phyloP scores from a whole-genome alignment of 2,797 vertebrate genomes.

The Urocyon cinereoargenteus region DNA sequence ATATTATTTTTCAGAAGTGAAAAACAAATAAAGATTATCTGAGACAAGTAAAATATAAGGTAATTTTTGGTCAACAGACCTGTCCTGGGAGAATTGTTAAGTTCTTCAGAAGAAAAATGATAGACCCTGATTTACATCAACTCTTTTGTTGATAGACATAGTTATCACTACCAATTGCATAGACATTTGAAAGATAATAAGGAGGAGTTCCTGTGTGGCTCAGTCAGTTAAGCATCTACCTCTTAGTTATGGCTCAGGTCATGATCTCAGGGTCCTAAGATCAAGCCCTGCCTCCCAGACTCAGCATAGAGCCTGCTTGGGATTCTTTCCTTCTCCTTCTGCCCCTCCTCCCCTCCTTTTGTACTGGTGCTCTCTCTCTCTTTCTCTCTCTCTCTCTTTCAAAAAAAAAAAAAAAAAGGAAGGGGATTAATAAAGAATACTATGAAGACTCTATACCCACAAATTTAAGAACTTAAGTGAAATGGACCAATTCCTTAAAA shows the following conservation, averaged over 20 bases:
- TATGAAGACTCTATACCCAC: neutral
- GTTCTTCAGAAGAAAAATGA: neutral
- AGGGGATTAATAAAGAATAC: neutral
- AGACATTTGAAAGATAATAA: neutral
- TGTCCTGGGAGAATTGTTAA: neutral
- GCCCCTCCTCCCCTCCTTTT: neutral
- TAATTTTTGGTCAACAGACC: neutral
- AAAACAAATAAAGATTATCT: neutral
- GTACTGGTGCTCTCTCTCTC: neutral
- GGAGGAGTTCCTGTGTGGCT: neutral
- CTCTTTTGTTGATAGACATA: too few species aligned
- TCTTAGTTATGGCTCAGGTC: neutral
- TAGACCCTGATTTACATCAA: neutral
- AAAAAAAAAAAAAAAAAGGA: neutral
- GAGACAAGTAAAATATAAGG: neutral
- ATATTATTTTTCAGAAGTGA: neutral
- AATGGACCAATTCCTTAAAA: neutral
- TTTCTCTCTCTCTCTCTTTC: neutral
- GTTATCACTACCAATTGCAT: neutral
- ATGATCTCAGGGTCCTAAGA: neutral
- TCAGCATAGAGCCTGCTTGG: neutral
- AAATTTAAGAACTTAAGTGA: neutral
- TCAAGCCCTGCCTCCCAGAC: neutral
- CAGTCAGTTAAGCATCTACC: neutral
- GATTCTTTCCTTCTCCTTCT: neutral